Conservation (phyloP, 2,888 invertebrate species). For the Drosophila mulleri region DNA sequence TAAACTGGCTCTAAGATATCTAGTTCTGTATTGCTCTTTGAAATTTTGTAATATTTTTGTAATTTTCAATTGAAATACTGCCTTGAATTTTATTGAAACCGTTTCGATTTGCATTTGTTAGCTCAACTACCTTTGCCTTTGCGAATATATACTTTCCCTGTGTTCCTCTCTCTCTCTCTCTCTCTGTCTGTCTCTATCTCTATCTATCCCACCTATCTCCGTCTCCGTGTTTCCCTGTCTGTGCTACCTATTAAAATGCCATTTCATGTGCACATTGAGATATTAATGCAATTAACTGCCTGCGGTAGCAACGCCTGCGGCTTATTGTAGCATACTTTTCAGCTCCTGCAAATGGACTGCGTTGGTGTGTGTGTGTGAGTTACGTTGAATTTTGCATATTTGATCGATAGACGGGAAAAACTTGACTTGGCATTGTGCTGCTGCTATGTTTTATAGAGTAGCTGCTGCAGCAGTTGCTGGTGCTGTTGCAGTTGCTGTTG, state of each 20-base stretch:
- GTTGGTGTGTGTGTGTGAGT: not conserved
- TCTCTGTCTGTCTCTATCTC: not conserved
- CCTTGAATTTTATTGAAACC: too few relatives aligned
- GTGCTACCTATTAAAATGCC: not conserved
- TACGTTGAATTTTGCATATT: slow-evolving; percentile 32
- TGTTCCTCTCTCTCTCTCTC: not conserved
- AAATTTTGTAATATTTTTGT: too few relatives aligned
- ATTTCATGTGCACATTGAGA: slow-evolving; percentile 22
- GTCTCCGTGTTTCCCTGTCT: not conserved
- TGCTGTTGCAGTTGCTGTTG: slow-evolving; percentile 8
- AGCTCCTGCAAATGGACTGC: slow-evolving; percentile 1
- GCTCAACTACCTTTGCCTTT: too few relatives aligned
- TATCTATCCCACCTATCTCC: not conserved
- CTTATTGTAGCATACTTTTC: slow-evolving; percentile 48
- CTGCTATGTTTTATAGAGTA: slow-evolving; percentile 9
- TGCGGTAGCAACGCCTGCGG: slow-evolving; percentile 23
- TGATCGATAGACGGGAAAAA: slow-evolving; percentile 30
- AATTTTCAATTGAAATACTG: too few relatives aligned
- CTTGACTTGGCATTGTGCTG: slow-evolving; percentile 41
- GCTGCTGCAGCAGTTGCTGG: slow-evolving; percentile 2
- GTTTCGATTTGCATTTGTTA: too few relatives aligned
- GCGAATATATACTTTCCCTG: too few relatives aligned
- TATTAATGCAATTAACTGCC: slow-evolving; percentile 34
- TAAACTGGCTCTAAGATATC: too few relatives aligned
- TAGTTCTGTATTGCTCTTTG: too few relatives aligned